These are phyloP conservation scores for Sebastes schlegelii DNA, from an alignment of 2,113 vertebrate genomes.

Conservation along the genomic window DNA sequence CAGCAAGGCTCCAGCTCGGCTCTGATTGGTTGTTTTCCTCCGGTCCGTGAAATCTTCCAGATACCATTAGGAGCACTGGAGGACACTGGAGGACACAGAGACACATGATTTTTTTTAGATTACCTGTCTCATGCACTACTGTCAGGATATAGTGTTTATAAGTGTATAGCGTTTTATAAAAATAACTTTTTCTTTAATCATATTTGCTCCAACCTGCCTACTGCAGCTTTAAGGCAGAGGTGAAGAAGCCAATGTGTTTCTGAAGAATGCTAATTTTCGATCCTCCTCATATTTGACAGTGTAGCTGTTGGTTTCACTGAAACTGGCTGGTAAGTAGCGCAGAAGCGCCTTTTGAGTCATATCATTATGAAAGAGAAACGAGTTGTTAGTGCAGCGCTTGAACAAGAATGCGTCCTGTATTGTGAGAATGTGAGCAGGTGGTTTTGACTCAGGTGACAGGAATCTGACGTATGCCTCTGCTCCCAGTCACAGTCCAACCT, in stretches of 20 bases:
- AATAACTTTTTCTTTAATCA: too few species aligned
- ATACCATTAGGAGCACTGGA: too few species aligned
- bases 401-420: slow-evolving; percentile 44
- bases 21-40: too few species aligned
- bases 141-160: too few species aligned
- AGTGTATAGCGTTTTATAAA: too few species aligned
- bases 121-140: too few species aligned
- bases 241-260: not conserved
- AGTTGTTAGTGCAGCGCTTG: not conserved
- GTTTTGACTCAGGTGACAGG: slow-evolving; percentile 71
- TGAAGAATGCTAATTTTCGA: not conserved
- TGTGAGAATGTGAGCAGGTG: slow-evolving; percentile 71
- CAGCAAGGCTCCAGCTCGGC: too few species aligned
- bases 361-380: slow-evolving; percentile 34
- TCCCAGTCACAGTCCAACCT: slow-evolving; percentile 34
- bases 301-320: slow-evolving; percentile 27
- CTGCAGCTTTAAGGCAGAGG: not conserved
- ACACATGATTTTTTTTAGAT: too few species aligned
- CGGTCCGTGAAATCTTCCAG: too few species aligned
- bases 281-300: not conserved
- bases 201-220: not conserved
- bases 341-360: not conserved
- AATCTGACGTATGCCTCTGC: slow-evolving; percentile 66
- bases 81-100: too few species aligned
- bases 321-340: slow-evolving; percentile 6